Base-by-base conservation (phyloP, 1,140 invertebrate species). In the Olivierus martensii region DNA sequence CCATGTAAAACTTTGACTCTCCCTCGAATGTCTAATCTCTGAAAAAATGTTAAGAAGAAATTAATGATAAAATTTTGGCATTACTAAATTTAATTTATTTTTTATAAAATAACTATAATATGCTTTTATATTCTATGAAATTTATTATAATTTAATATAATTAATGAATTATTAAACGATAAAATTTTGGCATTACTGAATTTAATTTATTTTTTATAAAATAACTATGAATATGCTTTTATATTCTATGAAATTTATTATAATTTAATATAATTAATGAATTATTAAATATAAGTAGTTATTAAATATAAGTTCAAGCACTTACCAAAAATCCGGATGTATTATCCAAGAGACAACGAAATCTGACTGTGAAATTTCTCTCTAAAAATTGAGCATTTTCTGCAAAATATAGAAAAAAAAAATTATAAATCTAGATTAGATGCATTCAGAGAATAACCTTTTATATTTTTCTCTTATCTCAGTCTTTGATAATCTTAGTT, bases 291-390 rank as follows among this genome's bases (percentile, higher is more conserved):
- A n/a, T n/a, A n/a, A n/a, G n/a, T n/a, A n/a, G n/a, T n/a, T n/a
- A n/a, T n/a, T n/a, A n/a, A n/a, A n/a, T n/a, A n/a, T n/a, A n/a
- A n/a, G n/a, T n/a, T n/a, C n/a, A n/a, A n/a, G n/a, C n/a, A 46
- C 80, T 80, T 75, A 94, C 91, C 73, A 98, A 78, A 74, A 99
- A 99, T 45, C 94, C 94, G 55, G 93, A 97, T 61, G 94, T 98
- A 71, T 99, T 98, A 73, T 99, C 94, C 55, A 99, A 74, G 15
- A 99, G 77, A 77, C 94, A 98, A 62, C 94, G 81, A 78, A 98
- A 99, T 61, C 94, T 79, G 55, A 96, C 92, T 50, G 92, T 96
- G 67, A 97, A 95, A 70, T 87, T 92, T 64, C 92, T 78, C 56
- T 78, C 75, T 48, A 98, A 74, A 52, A 89, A 79, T 63, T 89